Conservation (phyloP, 2,888 invertebrate genomes). For the Melanostoma mellinum region DNA sequence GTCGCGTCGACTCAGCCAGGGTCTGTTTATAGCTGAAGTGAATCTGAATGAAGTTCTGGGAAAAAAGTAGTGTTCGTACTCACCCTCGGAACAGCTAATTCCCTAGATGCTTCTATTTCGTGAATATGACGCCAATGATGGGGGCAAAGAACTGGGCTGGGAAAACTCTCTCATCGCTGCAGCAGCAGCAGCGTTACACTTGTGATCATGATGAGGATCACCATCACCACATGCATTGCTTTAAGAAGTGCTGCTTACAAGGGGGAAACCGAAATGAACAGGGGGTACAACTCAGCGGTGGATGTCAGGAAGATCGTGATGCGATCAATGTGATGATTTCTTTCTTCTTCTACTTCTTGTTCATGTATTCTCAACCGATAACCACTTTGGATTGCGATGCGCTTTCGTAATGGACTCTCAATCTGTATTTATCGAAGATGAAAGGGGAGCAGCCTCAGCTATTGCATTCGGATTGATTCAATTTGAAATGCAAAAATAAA, state of each 20-base stretch:
- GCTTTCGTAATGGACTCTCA: slow-evolving; percentile 58
- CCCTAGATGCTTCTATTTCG: slow-evolving; percentile 13
- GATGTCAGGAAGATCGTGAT: slow-evolving; percentile 71
- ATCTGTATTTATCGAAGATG: slow-evolving; percentile 41
- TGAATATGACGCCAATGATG: slow-evolving; percentile 27
- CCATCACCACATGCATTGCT: slow-evolving; percentile 33
- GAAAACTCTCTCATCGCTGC: slow-evolving; percentile 50
- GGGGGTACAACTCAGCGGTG: slow-evolving; percentile 35
- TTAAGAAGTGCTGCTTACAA: slow-evolving; percentile 15
- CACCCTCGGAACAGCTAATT: slow-evolving; percentile 62
- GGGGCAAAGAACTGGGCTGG: slow-evolving; percentile 68
- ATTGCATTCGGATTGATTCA: slow-evolving; percentile 53
- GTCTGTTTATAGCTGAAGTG: slow-evolving; percentile 37
- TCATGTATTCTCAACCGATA: slow-evolving; percentile 20
- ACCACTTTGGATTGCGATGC: slow-evolving; percentile 49
- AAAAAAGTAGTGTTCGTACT: slow-evolving; percentile 58
- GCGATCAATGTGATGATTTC: slow-evolving; percentile 70
- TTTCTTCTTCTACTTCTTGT: slow-evolving; percentile 29
- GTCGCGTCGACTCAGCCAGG: slow-evolving; percentile 1
- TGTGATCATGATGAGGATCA: slow-evolving; percentile 48
- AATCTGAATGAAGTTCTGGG: slow-evolving; percentile 68
- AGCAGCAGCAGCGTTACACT: slow-evolving; percentile 46
- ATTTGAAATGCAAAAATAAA: slow-evolving; percentile 72
- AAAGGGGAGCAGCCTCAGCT: slow-evolving; percentile 44
- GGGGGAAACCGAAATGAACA: background rate